Evolutionary conservation across 2,888 invertebrate species (phyloP), one percentile per base, ranked within the genome.

Genomic region (Brachypalpus laphriformis): DNA sequence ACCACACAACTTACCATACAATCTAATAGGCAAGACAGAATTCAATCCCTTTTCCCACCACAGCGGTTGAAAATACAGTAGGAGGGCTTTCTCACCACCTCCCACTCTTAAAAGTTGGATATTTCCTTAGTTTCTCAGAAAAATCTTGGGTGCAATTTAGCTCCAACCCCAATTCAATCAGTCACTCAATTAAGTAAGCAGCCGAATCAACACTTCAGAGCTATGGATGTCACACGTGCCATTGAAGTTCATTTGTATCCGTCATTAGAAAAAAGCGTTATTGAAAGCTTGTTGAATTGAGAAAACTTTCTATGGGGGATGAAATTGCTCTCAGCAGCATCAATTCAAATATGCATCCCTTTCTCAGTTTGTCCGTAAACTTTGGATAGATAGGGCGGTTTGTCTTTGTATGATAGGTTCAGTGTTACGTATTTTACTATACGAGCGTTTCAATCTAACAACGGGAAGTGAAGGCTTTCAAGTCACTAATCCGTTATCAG

Each of bases 351-450:
- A 57, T 66, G 18, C 66, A 82, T 82, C 72, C 78, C 71, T 77
- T n/a, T 57, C 59, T 83, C 54, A 72, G 82, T 83, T 78, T 47
- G 66, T 56, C 25, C 18, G 49, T 40, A 68, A 54, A 78, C 74
- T 68, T 63, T 74, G 72, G 9, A 56, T 20, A 47, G 66, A 31
- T 11, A 83, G 61, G 72, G 49, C 56, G 66, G 54, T 68, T 8
- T 25, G 14, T 49, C 16, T 37, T 20, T 31, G 3, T 34, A 8
- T 8, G 9, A 6, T 22, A 4, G 7, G 2, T 5, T 5, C 11
- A 34, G 31, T 0, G 8, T 57, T 14, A 16, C 54, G 68, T 54
- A 28, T 22, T 25, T 28, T 28, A n/a, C 5, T 37, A 22, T 11
- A 0, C n/a, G 22, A 65, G 68, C 54, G 42, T 70, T 42, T 40